phyloP scores from a whole-genome alignment of 2,797 vertebrate species.

The Atherinosoma microstoma region DNA sequence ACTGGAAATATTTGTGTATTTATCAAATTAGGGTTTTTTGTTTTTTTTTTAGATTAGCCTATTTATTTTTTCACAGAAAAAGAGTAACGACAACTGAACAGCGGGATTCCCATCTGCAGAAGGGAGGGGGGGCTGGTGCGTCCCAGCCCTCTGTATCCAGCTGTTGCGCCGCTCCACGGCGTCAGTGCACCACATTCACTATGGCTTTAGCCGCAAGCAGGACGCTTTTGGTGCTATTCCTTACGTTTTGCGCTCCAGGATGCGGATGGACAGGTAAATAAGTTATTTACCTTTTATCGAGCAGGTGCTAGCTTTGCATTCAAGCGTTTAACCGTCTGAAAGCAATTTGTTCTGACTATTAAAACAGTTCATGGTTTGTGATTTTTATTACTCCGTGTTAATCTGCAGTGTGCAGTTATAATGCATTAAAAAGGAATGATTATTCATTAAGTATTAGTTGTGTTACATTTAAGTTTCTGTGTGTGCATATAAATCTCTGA shows the following conservation, averaged over 20 bases:
- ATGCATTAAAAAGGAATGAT: background rate
- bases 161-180: slow-evolving; percentile 71
- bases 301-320: slow-evolving; percentile 44
- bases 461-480: background rate
- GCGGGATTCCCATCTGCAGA: slow-evolving; percentile 55
- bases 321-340: background rate
- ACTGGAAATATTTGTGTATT: background rate
- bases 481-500: background rate
- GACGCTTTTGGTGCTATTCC: slow-evolving; percentile 81
- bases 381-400: background rate
- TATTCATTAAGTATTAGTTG: background rate
- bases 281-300: background rate
- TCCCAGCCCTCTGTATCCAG: slow-evolving; percentile 72
- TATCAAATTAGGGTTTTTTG: background rate
- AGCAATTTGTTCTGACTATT: background rate
- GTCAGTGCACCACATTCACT: slow-evolving; percentile 72
- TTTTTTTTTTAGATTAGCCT: background rate
- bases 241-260: slow-evolving; percentile 77
- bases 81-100: background rate
- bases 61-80: too few relatives aligned
- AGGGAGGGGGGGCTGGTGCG: slow-evolving; percentile 53
- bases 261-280: slow-evolving; percentile 80
- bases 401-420: background rate
- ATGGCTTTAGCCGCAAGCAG: slow-evolving; percentile 83
- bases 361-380: background rate